phyloP scores from a whole-genome alignment of 2,888 invertebrate species.

The Rhimphoctona megacephalus region DNA sequence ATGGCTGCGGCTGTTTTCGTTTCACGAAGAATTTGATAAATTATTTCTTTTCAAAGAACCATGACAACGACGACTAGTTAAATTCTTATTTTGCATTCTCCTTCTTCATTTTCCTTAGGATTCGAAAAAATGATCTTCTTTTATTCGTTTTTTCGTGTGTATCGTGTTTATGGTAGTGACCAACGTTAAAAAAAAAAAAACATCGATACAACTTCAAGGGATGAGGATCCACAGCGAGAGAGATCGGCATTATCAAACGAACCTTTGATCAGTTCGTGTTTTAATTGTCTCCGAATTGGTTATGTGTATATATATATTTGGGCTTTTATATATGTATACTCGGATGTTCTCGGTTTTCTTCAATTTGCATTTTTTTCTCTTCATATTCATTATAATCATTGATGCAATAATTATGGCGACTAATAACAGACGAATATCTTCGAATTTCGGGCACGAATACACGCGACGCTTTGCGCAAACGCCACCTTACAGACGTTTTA shows the following conservation, averaged over 20 bases:
- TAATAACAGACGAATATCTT: slow-evolving; percentile 45
- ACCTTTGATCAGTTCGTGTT: slow-evolving; percentile 4
- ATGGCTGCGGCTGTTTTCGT: slow-evolving; percentile 25
- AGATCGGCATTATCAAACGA: slow-evolving; percentile 43
- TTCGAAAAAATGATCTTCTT: background rate
- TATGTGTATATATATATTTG: background rate
- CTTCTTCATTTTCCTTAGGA: background rate
- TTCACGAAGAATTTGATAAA: slow-evolving; percentile 5
- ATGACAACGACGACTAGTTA: slow-evolving; percentile 63
- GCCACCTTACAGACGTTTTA: background rate
- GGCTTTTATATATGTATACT: background rate
- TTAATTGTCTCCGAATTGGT: slow-evolving; percentile 12
- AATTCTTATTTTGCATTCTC: slow-evolving; percentile 51
- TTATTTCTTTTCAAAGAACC: slow-evolving; percentile 33
- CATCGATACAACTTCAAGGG: slow-evolving; percentile 50
- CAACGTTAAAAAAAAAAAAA: slow-evolving; percentile 46
- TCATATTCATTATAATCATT: slow-evolving; percentile 63
- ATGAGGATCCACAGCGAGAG: slow-evolving; percentile 56
- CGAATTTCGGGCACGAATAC: background rate
- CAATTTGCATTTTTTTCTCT: slow-evolving; percentile 9
- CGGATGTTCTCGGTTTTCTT: slow-evolving; percentile 28
- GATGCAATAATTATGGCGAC: slow-evolving; percentile 70
- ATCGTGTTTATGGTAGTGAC: background rate
- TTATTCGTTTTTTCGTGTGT: slow-evolving; percentile 3
- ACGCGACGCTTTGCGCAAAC: background rate